Conservation (phyloP, 2,797 vertebrate genomes). For the Silurus aristotelis region DNA sequence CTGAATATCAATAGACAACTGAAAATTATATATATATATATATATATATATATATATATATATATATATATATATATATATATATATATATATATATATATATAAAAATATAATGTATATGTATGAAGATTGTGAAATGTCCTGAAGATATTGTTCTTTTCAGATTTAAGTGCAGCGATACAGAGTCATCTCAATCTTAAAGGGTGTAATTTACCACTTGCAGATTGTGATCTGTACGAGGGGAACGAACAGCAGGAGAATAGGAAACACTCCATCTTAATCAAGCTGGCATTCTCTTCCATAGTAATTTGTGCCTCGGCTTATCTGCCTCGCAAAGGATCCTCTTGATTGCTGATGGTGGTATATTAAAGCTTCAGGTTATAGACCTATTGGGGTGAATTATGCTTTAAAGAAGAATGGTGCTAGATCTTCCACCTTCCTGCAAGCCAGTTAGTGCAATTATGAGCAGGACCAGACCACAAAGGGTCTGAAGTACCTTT, state of each 20-base stretch:
- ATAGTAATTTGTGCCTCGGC: constrained; percentile 54
- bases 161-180: not conserved
- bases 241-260: constrained; percentile 27
- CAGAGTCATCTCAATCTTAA: constrained; percentile 28
- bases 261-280: constrained; percentile 49
- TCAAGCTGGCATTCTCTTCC: constrained; percentile 55
- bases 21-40: too few species aligned
- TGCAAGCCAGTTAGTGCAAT: constrained; percentile 7
- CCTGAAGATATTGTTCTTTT: constrained; percentile 9
- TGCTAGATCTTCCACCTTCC: not conserved
- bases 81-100: too few species aligned
- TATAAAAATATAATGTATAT: too few species aligned
- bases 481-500: constrained; percentile 17
- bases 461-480: constrained; percentile 38
- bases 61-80: too few species aligned
- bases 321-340: constrained; percentile 43
- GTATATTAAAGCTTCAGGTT: constrained; percentile 25
- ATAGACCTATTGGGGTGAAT: constrained; percentile 26
- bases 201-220: constrained; percentile 25
- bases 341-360: constrained; percentile 52
- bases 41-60: too few species aligned
- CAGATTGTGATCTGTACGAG: constrained; percentile 26
- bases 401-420: constrained; percentile 34
- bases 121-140: constrained; percentile 1
- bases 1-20: constrained; percentile 12